A percentile compares a stretch with the other conserved stretches of the same genome.
These are phyloP conservation scores for Bungarus multicinctus DNA, from an alignment of 2,113 vertebrate species.

Conservation along the genomic window DNA sequence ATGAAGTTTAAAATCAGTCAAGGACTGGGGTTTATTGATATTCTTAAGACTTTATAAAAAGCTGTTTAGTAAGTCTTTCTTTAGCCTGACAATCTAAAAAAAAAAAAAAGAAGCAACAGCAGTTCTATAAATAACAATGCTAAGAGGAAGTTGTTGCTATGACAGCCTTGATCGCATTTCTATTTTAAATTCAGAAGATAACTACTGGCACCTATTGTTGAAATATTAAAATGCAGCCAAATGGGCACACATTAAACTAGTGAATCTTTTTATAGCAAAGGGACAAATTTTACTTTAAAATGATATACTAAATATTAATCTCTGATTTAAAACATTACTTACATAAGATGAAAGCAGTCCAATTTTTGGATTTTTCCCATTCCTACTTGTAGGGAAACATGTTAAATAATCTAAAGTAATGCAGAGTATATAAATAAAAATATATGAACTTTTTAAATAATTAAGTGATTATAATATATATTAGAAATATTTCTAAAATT, in stretches of 20 bases:
- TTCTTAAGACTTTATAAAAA: constrained; percentile 14
- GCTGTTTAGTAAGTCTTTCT: constrained; percentile 39
- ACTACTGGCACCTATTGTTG: constrained; percentile 77
- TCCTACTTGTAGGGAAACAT: background rate
- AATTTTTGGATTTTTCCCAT: background rate
- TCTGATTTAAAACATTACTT: background rate
- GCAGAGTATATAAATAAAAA: background rate
- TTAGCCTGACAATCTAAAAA: constrained; percentile 40
- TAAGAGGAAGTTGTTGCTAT: constrained; percentile 69
- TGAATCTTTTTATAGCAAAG: constrained; percentile 25
- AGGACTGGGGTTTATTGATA: constrained; percentile 16
- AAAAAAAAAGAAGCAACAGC: constrained; percentile 45
- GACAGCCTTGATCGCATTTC: constrained; percentile 47
- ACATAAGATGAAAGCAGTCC: background rate
- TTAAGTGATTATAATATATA: background rate
- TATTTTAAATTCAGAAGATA: constrained; percentile 60
- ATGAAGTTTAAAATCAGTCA: background rate
- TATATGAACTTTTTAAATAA: background rate
- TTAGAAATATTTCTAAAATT: background rate
- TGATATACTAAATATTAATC: background rate
- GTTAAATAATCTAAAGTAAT: background rate
- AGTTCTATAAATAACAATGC: constrained; percentile 67
- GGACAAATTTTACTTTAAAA: constrained; percentile 2
- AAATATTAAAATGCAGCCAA: constrained; percentile 64
- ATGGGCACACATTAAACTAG: constrained; percentile 14